These are phyloP conservation scores for Alectura lathami DNA, from an alignment of 2,113 vertebrate species.

Conservation along the genomic window DNA sequence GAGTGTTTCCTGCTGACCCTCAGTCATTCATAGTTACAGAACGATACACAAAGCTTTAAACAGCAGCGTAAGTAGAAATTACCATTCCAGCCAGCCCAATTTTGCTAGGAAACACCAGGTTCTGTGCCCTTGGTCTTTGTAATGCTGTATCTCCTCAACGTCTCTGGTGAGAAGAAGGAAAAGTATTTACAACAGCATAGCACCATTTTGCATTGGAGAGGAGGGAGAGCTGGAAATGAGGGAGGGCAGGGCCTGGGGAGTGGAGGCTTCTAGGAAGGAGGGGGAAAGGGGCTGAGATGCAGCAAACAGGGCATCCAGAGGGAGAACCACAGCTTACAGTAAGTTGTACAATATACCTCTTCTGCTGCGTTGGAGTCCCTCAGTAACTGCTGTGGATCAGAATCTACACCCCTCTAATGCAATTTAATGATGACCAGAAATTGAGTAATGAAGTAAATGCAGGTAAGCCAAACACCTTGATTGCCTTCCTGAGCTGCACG, in stretches of 20 bases:
- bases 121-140: not conserved
- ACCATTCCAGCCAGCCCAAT: not conserved
- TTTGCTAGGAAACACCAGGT: not conserved
- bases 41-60: too few relatives aligned
- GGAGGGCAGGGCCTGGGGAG: not conserved
- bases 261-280: not conserved
- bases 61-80: not conserved
- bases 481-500: not conserved
- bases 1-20: not conserved
- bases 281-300: not conserved
- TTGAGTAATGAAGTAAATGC: not conserved
- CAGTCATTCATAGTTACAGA: not conserved
- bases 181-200: not conserved
- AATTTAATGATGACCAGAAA: not conserved
- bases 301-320: not conserved
- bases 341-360: not conserved
- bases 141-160: not conserved
- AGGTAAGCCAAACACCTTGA: not conserved
- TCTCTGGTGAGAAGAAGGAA: not conserved
- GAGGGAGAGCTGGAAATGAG: not conserved
- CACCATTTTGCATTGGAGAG: not conserved
- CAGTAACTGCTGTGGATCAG: not conserved
- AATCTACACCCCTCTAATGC: not conserved
- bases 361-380: not conserved
- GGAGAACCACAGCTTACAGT: not conserved